These are phyloP conservation scores for Drosophila prolongata DNA, from an alignment of 2,888 invertebrate species.

Conservation along the genomic window DNA sequence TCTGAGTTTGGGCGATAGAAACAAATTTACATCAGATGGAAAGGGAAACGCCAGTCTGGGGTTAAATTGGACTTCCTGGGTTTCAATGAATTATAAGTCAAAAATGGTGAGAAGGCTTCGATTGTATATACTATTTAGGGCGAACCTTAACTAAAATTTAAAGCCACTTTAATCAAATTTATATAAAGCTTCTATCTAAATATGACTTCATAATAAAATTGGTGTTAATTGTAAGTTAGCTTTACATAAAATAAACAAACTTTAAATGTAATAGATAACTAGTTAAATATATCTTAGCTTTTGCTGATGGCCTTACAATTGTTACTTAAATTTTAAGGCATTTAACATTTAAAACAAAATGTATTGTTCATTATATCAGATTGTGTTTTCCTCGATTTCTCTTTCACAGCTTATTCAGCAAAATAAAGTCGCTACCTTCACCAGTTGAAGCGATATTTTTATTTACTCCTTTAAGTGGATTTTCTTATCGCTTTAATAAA, in stretches of 20 bases:
- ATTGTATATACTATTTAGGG: too few species aligned
- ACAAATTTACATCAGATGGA: constrained; percentile 64
- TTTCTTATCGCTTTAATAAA: constrained; percentile 30
- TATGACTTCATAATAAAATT: too few species aligned
- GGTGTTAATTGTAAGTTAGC: too few species aligned
- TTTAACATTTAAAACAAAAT: neutral
- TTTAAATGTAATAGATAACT: too few species aligned
- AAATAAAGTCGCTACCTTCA: too few species aligned
- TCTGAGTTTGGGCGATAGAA: constrained; percentile 12
- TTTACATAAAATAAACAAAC: too few species aligned
- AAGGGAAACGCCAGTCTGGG: neutral
- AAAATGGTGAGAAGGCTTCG: neutral
- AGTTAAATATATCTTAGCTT: too few species aligned
- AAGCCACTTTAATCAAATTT: too few species aligned
- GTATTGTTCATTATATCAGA: neutral
- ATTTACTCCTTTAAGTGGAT: constrained; percentile 1
- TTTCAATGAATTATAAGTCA: neutral
- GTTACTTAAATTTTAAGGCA: too few species aligned
- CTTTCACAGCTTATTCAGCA: neutral
- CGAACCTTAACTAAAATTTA: too few species aligned
- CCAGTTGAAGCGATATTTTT: neutral
- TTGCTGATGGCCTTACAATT: too few species aligned
- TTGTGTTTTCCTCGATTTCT: neutral
- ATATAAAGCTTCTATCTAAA: too few species aligned
- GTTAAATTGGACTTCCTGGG: constrained; percentile 2